phyloP scores from a whole-genome alignment of 1,140 invertebrate genomes.

The Nymphalis io region DNA sequence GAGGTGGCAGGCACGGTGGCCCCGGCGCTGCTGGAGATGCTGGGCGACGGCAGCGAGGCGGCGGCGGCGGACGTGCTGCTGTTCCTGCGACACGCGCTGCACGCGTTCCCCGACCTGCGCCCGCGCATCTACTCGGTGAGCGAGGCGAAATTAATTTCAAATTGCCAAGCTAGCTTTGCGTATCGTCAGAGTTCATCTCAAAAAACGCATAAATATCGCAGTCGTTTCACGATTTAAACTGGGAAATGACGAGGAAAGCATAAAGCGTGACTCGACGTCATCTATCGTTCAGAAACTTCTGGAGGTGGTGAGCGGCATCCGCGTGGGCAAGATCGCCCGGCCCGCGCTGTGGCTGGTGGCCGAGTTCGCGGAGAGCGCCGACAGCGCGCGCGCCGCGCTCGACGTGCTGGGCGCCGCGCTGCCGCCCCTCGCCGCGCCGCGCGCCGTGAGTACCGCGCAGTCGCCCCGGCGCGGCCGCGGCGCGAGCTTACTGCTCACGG shows the following conservation, averaged over 20 bases:
- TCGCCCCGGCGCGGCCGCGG: no score
- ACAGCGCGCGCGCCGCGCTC: slow-evolving; percentile 91
- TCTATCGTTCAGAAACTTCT: slow-evolving; percentile 84
- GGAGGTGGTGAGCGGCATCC: slow-evolving; percentile 91
- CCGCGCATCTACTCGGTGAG: slow-evolving; percentile 78
- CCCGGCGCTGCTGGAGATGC: slow-evolving; percentile 96
- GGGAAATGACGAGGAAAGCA: no score
- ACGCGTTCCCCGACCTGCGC: slow-evolving; percentile 92
- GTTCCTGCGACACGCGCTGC: slow-evolving; percentile 97
- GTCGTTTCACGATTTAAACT: no score
- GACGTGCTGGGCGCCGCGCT: slow-evolving; percentile 88
- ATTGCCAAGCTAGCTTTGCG: no score
- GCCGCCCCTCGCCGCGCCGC: slow-evolving; percentile 84
- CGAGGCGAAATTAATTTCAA: no score
- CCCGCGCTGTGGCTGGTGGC: slow-evolving; percentile 99
- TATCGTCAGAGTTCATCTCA: no score
- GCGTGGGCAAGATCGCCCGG: slow-evolving; percentile 93
- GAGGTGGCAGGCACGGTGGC: slow-evolving; percentile 97
- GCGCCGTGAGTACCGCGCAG: no score
- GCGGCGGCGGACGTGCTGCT: slow-evolving; percentile 97
- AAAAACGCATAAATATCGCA: no score
- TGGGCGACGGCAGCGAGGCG: slow-evolving; percentile 96
- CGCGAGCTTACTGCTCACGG: no score
- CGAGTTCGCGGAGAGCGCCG: slow-evolving; percentile 92
- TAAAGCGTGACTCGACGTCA: no score